These are phyloP conservation scores for Orchesella flavescens DNA, from an alignment of 2,888 invertebrate genomes.

Conservation along the genomic window DNA sequence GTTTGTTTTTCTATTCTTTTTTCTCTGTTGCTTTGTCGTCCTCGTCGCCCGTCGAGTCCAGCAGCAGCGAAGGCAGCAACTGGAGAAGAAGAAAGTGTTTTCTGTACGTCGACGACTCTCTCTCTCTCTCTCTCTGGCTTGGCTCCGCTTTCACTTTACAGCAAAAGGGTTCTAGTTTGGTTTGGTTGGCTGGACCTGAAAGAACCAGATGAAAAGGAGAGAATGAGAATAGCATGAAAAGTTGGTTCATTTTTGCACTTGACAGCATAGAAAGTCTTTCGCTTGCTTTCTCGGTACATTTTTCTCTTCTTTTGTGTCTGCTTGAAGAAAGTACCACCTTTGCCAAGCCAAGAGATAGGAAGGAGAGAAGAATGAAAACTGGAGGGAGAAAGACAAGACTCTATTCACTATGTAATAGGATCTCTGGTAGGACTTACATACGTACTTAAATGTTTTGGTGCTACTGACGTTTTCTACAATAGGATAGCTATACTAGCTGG, in stretches of 20 bases:
- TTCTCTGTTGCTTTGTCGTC: conserved; percentile 11
- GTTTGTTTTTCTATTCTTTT: background rate
- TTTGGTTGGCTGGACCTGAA: conserved; percentile 14
- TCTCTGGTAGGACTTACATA: background rate
- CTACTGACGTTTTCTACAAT: background rate
- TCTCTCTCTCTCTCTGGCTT: background rate
- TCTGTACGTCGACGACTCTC: background rate
- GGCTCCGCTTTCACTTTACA: conserved; percentile 9
- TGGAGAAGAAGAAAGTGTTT: background rate
- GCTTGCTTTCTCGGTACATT: background rate
- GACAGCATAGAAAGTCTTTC: conserved; percentile 29
- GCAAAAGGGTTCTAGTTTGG: conserved; percentile 8
- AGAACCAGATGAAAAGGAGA: conserved; percentile 7
- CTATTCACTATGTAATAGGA: background rate
- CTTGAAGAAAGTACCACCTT: background rate
- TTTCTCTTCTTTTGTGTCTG: conserved; percentile 2
- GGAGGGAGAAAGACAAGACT: background rate
- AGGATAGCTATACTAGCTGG: too few relatives aligned
- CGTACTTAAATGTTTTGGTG: background rate
- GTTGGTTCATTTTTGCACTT: conserved; percentile 51
- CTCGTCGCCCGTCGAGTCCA: conserved; percentile 24
- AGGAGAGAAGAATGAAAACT: conserved; percentile 2
- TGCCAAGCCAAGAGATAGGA: background rate
- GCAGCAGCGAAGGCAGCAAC: background rate
- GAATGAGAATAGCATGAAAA: conserved; percentile 15